These are phyloP conservation scores for Sphaerophoria rueppellii DNA, from an alignment of 2,888 invertebrate species.

Conservation along the genomic window DNA sequence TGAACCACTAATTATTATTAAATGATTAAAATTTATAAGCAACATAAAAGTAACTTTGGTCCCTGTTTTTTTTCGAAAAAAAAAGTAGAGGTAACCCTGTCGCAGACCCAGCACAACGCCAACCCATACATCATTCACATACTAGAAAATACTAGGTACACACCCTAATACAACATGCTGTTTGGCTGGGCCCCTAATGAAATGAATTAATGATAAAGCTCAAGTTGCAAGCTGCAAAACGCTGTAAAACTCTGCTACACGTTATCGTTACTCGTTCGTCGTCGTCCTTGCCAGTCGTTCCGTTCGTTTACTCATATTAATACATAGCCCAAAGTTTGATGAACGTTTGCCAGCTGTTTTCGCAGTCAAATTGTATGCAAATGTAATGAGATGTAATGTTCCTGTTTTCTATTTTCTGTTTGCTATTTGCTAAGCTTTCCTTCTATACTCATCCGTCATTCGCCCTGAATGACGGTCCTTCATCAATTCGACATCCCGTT, in stretches of 20 bases:
- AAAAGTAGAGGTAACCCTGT: too few relatives aligned
- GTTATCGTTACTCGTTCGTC: conserved; percentile 4
- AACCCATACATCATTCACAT: conserved; percentile 2
- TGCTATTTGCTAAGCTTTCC: background rate
- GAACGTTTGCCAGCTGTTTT: conserved; percentile 53
- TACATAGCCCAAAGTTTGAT: conserved; percentile 33
- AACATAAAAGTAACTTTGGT: too few relatives aligned
- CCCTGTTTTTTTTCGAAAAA: too few relatives aligned
- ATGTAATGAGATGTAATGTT: conserved; percentile 71
- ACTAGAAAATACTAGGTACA: background rate
- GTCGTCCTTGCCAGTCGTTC: too few relatives aligned
- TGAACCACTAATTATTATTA: too few relatives aligned
- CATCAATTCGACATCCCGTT: conserved; percentile 13
- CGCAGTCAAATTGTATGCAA: conserved; percentile 70
- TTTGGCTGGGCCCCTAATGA: conserved; percentile 45
- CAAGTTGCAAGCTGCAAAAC: conserved; percentile 2
- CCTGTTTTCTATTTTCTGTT: conserved; percentile 27
- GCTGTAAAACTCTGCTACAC: background rate
- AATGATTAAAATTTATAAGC: too few relatives aligned
- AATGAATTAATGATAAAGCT: conserved; percentile 73
- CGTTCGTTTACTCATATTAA: background rate
- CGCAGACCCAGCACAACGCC: background rate
- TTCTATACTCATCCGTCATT: background rate
- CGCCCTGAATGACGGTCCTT: background rate
- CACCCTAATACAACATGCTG: background rate